These are phyloP conservation scores for Graptemys geographica DNA, from an alignment of 2,797 vertebrate species.

Conservation along the genomic window DNA sequence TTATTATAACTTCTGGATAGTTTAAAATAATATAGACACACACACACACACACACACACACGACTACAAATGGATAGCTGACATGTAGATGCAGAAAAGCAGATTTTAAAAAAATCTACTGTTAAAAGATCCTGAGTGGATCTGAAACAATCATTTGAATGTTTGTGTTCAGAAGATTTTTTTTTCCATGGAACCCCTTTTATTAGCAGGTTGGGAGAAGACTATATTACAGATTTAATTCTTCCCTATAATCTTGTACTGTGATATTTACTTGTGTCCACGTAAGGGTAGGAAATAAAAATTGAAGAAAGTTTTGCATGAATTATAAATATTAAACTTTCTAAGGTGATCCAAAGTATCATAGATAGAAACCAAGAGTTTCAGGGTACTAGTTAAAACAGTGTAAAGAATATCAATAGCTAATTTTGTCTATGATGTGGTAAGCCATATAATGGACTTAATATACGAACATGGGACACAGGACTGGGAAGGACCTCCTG, in stretches of 20 bases:
- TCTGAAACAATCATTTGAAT: neutral
- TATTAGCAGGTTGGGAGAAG: neutral
- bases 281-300: neutral
- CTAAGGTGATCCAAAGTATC: neutral
- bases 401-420: neutral
- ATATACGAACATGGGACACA: neutral
- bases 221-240: neutral
- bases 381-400: neutral
- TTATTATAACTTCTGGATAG: neutral
- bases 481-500: neutral
- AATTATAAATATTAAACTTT: slow-evolving; percentile 5
- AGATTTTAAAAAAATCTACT: neutral
- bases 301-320: neutral
- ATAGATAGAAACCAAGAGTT: neutral
- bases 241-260: neutral
- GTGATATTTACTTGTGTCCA: neutral
- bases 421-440: neutral
- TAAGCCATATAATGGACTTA: neutral
- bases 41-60: neutral
- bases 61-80: neutral
- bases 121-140: neutral
- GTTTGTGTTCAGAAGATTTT: neutral
- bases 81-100: neutral
- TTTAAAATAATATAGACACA: neutral
- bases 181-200: neutral